Percentiles rank a stretch among this genome's conserved stretches.
These are phyloP conservation scores for Megalonaias nervosa DNA, from an alignment of 1,140 invertebrate genomes.

Conservation along the genomic window DNA sequence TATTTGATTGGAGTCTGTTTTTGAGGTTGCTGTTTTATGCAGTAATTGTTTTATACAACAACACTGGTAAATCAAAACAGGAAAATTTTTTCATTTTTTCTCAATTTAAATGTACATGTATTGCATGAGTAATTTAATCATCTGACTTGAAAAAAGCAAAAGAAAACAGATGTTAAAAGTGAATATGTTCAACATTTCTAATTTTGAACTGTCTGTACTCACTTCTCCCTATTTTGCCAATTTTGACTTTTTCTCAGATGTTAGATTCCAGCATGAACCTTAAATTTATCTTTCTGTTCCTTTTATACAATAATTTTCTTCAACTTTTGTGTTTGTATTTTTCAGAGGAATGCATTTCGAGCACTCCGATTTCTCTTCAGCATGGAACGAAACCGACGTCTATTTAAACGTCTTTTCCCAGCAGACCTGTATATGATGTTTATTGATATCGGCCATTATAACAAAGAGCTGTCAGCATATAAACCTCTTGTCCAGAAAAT, in stretches of 20 bases:
- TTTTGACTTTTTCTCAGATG: not conserved
- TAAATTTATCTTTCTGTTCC: not conserved
- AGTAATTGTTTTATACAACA: too few relatives aligned
- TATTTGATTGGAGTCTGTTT: too few relatives aligned
- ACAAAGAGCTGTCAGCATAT: constrained; percentile 67
- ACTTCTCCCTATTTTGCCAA: not conserved
- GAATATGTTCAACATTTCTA: not conserved
- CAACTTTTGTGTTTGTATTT: constrained; percentile 29
- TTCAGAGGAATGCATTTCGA: constrained; percentile 71
- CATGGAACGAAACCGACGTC: constrained; percentile 69
- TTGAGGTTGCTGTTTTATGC: too few relatives aligned
- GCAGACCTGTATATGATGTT: constrained; percentile 70
- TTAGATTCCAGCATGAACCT: too few relatives aligned
- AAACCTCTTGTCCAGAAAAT: constrained; percentile 66
- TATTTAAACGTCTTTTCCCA: constrained; percentile 71
- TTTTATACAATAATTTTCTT: not conserved
- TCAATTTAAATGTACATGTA: too few relatives aligned
- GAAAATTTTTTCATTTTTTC: too few relatives aligned
- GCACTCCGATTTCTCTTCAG: constrained; percentile 72
- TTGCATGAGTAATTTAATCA: too few relatives aligned
- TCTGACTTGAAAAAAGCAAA: too few relatives aligned
- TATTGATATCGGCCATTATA: constrained; percentile 72
- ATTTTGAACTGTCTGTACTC: not conserved
- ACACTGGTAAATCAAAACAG: too few relatives aligned
- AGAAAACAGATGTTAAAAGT: too few relatives aligned